Evolutionary conservation across 2,797 vertebrate genomes (phyloP).

Genomic region (Poeciliopsis presidionis): DNA sequence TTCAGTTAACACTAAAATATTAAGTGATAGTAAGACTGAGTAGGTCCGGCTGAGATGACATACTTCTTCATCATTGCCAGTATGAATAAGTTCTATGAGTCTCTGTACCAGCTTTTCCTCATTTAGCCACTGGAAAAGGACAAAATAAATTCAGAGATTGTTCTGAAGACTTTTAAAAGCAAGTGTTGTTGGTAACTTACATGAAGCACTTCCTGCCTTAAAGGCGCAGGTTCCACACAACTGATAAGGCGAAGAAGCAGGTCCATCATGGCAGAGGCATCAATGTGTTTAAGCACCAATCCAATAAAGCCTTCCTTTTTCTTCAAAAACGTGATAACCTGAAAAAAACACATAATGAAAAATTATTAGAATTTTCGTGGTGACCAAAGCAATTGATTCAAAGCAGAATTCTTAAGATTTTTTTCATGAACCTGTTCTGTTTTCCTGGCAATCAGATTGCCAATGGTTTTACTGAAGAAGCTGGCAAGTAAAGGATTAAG

Average conservation of each 20-base stretch:
- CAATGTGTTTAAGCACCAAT: constrained; percentile 94
- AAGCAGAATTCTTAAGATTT: not conserved
- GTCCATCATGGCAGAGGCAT: constrained; percentile 98
- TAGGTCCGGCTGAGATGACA: constrained; percentile 66
- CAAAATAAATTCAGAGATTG: not conserved
- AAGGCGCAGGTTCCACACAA: constrained; percentile 91
- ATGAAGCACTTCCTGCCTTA: constrained; percentile 92
- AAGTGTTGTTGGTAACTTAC: constrained; percentile 77
- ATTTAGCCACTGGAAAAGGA: constrained; percentile 89
- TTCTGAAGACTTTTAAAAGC: not conserved
- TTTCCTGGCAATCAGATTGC: constrained; percentile 95
- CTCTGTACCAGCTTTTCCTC: constrained; percentile 92
- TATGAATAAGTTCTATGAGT: constrained; percentile 91
- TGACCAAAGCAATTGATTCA: not conserved
- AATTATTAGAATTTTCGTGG: not conserved
- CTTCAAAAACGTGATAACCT: constrained; percentile 94
- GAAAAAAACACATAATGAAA: not conserved
- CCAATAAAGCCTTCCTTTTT: constrained; percentile 91
- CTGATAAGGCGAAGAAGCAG: constrained; percentile 94
- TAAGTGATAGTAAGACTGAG: not conserved
- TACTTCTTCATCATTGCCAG: constrained; percentile 93
- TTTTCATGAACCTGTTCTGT: constrained; percentile 88
- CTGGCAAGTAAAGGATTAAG: constrained; percentile 97
- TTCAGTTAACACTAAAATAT: not conserved
- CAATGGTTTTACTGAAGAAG: constrained; percentile 98